Conservation (phyloP, 1,140 invertebrate genomes). For the Odontomachus brunneus region DNA sequence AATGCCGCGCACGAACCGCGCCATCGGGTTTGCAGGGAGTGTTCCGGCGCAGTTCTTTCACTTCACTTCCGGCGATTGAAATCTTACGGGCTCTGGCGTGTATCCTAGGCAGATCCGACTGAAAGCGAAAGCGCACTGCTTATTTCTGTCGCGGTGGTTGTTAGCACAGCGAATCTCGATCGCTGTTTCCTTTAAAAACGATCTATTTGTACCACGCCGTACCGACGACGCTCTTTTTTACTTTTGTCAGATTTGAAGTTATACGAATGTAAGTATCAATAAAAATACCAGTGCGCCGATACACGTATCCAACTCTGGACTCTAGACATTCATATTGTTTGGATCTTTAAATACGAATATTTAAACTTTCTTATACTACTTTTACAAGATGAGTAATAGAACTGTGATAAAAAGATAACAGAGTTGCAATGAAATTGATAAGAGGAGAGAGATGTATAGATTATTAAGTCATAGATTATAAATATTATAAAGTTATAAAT, state of each 20-base stretch:
- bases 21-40: constrained; percentile 38
- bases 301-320: too few species aligned
- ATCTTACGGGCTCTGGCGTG: not conserved
- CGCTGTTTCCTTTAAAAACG: not conserved
- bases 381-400: too few species aligned
- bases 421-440: too few species aligned
- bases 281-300: too few species aligned
- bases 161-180: not conserved
- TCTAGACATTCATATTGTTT: too few species aligned
- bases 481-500: too few species aligned
- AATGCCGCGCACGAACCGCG: constrained; percentile 39
- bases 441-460: too few species aligned
- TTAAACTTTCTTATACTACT: too few species aligned
- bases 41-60: constrained; percentile 27
- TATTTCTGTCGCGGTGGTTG: not conserved
- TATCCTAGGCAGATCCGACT: not conserved
- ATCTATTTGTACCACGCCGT: not conserved
- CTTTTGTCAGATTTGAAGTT: not conserved
- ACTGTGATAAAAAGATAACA: too few species aligned
- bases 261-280: too few species aligned
- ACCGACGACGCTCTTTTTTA: not conserved
- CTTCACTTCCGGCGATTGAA: not conserved
- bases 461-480: too few species aligned
- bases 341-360: too few species aligned
- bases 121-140: not conserved